Evolutionary conservation across 2,888 invertebrate genomes (phyloP), one percentile per base, ranked within the genome.

Genomic region (Euzetes globulus): DNA sequence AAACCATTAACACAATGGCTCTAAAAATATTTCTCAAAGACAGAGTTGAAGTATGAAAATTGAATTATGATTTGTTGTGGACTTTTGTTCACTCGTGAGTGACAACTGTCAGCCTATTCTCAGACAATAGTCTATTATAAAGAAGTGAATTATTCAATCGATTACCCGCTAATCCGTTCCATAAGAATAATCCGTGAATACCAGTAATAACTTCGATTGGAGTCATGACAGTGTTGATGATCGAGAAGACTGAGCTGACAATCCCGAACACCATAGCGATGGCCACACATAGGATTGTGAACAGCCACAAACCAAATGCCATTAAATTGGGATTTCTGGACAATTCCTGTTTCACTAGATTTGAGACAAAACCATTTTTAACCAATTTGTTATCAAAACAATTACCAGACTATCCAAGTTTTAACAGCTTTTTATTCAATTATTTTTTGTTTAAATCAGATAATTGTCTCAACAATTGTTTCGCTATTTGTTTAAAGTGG

Each of bases 141-240:
- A 33, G 41, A 9, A 52, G 22, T 52, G 22, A 52, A 19, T 37
- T 41, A 41, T 19, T 65, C 37, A 37, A 41, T 65, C 37, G 63
- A 87, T 86, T 84, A 92, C 92, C 85, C 79, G 90, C 88, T 78
- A 91, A 83, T 45, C 87, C 86, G 83, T 93, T 93, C 87, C 90
- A 91, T 22, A 90, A 82, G 79, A 89, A 90, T 52, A 90, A 85
- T n/a, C 90, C 89, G 29, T 87, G 85, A 60, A 88, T 84, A 79
- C 89, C 87, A 80, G 88, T 84, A 81, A 91, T 82, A 79, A 87
- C 83, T 83, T 90, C 84, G 7, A 89, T 86, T 9, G 89, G 89
- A 1, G 89, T 88, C 2, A 90, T 90, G 13, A 90, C 90, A 0
- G 91, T 89, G 79, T 91, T 92, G 74, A 92, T 84, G 17, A 91